Conservation (phyloP, 2,113 vertebrate genomes). For the Oncorhynchus mykiss region DNA sequence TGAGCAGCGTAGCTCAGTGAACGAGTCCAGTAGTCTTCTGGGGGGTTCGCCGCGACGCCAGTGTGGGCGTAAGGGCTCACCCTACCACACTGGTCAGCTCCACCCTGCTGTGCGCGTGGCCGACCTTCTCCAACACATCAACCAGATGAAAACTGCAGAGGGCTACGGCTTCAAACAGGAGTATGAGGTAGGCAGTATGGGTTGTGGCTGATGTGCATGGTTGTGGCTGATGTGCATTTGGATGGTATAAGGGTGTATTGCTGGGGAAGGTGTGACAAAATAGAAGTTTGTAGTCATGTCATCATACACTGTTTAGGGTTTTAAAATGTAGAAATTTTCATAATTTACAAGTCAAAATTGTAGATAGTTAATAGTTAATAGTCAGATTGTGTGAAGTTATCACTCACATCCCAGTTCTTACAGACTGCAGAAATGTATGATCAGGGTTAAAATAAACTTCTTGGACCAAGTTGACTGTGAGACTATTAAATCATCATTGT, state of each 20-base stretch:
- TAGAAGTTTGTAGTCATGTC: no score
- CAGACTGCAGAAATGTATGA: constrained; percentile 62
- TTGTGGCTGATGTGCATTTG: no score
- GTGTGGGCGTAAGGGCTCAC: constrained; percentile 89
- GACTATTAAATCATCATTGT: constrained; percentile 53
- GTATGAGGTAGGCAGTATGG: constrained; percentile 59
- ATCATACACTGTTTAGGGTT: no score
- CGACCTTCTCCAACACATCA: constrained; percentile 95
- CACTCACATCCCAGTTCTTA: constrained; percentile 23
- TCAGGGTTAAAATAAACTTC: constrained; percentile 45
- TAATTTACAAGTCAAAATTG: no score
- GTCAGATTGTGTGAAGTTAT: no score
- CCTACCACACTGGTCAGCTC: constrained; percentile 93
- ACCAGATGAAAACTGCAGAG: constrained; percentile 96
- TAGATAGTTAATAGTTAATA: no score
- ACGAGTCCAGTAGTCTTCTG: constrained; percentile 91
- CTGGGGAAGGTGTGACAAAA: no score
- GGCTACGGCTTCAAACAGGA: constrained; percentile 98
- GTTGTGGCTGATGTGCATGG: neutral
- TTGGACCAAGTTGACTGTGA: constrained; percentile 42
- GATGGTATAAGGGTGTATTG: no score
- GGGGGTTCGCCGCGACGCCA: constrained; percentile 83
- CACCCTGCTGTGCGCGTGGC: constrained; percentile 91
- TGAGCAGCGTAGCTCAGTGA: constrained; percentile 88
- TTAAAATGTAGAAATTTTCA: no score